A percentile compares a stretch with the other conserved stretches of the same genome.
These are phyloP conservation scores for Drosophila falleni DNA, from an alignment of 2,888 invertebrate species.

Conservation along the genomic window DNA sequence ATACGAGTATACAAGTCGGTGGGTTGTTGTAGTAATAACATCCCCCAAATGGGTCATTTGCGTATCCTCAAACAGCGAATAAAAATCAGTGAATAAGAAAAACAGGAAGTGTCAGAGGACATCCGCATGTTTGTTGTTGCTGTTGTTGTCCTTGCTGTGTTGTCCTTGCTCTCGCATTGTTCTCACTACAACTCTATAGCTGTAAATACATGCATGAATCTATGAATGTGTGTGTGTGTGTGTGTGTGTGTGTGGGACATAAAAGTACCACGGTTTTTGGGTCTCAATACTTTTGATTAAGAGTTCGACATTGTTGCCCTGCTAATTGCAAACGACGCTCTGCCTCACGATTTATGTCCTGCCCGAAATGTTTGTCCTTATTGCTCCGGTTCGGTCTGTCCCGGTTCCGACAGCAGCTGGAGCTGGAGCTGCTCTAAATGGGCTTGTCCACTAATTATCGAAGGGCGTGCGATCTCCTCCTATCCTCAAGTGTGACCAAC, in stretches of 20 bases:
- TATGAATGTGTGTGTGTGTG: constrained; percentile 10
- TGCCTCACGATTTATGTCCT: constrained; percentile 68
- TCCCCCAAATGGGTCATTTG: constrained; percentile 86
- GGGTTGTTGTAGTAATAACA: constrained; percentile 80
- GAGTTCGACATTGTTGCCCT: constrained; percentile 74
- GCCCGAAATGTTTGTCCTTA: constrained; percentile 57
- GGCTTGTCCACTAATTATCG: constrained; percentile 69
- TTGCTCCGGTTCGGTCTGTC: constrained; percentile 1
- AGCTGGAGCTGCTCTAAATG: constrained; percentile 48
- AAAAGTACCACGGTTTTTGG: constrained; percentile 67
- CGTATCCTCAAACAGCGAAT: constrained; percentile 85
- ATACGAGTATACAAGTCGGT: too few relatives aligned
- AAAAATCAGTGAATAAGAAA: constrained; percentile 85
- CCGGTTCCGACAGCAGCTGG: constrained; percentile 33
- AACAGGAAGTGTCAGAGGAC: constrained; percentile 84
- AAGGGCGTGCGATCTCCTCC: constrained; percentile 56
- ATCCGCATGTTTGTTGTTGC: constrained; percentile 80
- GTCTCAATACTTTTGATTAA: constrained; percentile 78
- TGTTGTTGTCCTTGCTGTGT: constrained; percentile 33
- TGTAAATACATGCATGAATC: constrained; percentile 5
- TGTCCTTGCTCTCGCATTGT: constrained; percentile 47
- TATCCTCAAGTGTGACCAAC: constrained; percentile 30
- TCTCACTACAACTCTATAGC: constrained; percentile 35
- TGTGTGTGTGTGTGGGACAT: constrained; percentile 53
- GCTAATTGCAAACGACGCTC: constrained; percentile 79